These are phyloP conservation scores for Trachymyrmex septentrionalis DNA, from an alignment of 1,140 invertebrate species.

Conservation along the genomic window DNA sequence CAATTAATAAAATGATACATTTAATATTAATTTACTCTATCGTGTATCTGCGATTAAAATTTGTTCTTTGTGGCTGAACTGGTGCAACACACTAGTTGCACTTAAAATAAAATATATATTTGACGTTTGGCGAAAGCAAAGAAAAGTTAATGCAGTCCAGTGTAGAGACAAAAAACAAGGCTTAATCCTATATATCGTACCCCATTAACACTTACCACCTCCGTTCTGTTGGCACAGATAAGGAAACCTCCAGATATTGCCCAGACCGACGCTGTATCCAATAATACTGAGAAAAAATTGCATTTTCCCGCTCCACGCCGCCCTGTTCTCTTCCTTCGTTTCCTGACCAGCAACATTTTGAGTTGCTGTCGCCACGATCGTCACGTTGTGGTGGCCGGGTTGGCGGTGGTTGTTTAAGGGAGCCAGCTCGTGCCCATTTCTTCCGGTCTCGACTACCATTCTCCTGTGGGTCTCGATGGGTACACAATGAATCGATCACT, in stretches of 20 bases:
- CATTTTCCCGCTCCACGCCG: conserved; percentile 94
- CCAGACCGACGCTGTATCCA: conserved; percentile 95
- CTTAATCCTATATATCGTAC: too few species aligned
- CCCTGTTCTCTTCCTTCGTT: conserved; percentile 88
- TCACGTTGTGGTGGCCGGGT: conserved; percentile 83
- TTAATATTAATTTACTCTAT: too few species aligned
- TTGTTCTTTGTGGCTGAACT: too few species aligned
- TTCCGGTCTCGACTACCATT: conserved; percentile 87
- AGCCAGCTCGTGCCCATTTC: conserved; percentile 92
- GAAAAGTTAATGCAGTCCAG: too few species aligned
- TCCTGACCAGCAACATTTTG: conserved; percentile 84
- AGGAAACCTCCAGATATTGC: conserved; percentile 98
- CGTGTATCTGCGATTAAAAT: background rate
- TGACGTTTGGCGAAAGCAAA: too few species aligned
- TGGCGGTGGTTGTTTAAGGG: conserved; percentile 89
- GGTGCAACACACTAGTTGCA: too few species aligned
- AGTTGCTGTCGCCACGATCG: conserved; percentile 82
- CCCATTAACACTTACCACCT: conserved; percentile 91
- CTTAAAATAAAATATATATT: too few species aligned
- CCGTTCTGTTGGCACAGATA: conserved; percentile 98
- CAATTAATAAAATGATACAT: too few species aligned
- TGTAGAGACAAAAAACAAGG: too few species aligned
- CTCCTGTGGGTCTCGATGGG: conserved; percentile 48
- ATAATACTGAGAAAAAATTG: conserved; percentile 97
- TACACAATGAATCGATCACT: conserved; percentile 36